A percentile compares a stretch with the other conserved stretches of the same genome.
Evolutionary conservation across 2,888 invertebrate species (phyloP).

Genomic region (Aelia acuminata): DNA sequence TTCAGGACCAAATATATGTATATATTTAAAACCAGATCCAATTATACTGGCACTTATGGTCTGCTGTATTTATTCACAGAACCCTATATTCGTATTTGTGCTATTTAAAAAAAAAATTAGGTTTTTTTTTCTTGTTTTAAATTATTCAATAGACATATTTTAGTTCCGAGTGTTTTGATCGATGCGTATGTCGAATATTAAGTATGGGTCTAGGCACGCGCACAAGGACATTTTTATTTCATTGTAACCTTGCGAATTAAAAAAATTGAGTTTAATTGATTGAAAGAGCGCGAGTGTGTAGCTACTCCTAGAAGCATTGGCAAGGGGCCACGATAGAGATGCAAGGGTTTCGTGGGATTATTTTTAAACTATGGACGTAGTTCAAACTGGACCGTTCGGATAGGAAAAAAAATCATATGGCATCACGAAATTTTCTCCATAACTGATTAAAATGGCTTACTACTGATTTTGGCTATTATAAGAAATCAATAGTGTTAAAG

Average conservation of each 20-base stretch:
- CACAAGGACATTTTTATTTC: not conserved
- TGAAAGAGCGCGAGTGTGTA: not conserved
- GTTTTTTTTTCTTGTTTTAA: no score
- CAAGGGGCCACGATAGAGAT: slow-evolving; percentile 30
- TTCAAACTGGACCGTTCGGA: not conserved
- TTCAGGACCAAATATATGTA: no score
- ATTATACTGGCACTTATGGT: no score
- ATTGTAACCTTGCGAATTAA: not conserved
- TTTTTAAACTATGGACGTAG: slow-evolving; percentile 22
- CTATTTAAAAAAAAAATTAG: no score
- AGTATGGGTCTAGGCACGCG: not conserved
- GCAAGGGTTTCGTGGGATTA: not conserved
- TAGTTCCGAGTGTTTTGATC: not conserved
- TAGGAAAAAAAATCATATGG: not conserved
- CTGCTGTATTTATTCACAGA: no score
- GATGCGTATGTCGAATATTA: not conserved
- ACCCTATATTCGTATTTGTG: no score
- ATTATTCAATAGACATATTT: not conserved
- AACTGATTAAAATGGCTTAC: not conserved
- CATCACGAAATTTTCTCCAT: not conserved
- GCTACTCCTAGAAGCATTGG: not conserved
- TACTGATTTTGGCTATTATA: no score
- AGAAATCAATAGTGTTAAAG: no score
- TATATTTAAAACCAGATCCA: no score
- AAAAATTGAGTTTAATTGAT: slow-evolving; percentile 27